A percentile compares a stretch with the other conserved stretches of the same genome.
Evolutionary conservation across 53 echinoderm and acorn worm species (phyloP).

Genomic region (Actinopyga echinites): DNA sequence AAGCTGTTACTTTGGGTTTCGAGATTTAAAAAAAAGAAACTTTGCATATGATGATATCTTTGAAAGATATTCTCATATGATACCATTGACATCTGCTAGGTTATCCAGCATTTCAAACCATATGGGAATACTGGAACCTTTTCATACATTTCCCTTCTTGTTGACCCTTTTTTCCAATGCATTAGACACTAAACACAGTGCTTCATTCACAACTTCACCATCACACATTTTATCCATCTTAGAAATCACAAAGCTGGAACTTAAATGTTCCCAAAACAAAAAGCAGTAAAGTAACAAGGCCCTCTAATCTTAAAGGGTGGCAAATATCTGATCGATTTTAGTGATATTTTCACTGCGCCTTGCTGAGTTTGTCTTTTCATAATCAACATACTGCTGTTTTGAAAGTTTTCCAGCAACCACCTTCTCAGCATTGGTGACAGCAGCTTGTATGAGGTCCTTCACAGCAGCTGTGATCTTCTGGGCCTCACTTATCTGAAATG

Average conservation of each 20-base stretch:
- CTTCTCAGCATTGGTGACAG: conserved; percentile 90
- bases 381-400: conserved; percentile 89
- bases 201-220: too few relatives aligned
- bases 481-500: conserved; percentile 66
- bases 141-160: too few relatives aligned
- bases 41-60: too few relatives aligned
- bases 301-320: conserved; percentile 52
- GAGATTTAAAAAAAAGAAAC: too few relatives aligned
- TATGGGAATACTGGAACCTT: too few relatives aligned
- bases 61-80: too few relatives aligned
- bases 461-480: conserved; percentile 73
- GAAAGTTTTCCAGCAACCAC: conserved; percentile 77
- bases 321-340: conserved; percentile 67
- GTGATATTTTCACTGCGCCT: conserved; percentile 70
- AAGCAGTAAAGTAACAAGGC: neutral
- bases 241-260: conserved; percentile 23
- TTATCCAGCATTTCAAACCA: too few relatives aligned
- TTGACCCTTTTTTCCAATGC: too few relatives aligned
- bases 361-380: conserved; percentile 80
- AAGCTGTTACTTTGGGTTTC: too few relatives aligned
- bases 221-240: too few relatives aligned
- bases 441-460: conserved; percentile 78
- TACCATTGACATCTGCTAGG: too few relatives aligned
- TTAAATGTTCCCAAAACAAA: neutral
- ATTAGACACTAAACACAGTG: too few relatives aligned